These are phyloP conservation scores for Acrocephalus arundinaceus DNA, from an alignment of 2,113 vertebrate species.

Conservation along the genomic window DNA sequence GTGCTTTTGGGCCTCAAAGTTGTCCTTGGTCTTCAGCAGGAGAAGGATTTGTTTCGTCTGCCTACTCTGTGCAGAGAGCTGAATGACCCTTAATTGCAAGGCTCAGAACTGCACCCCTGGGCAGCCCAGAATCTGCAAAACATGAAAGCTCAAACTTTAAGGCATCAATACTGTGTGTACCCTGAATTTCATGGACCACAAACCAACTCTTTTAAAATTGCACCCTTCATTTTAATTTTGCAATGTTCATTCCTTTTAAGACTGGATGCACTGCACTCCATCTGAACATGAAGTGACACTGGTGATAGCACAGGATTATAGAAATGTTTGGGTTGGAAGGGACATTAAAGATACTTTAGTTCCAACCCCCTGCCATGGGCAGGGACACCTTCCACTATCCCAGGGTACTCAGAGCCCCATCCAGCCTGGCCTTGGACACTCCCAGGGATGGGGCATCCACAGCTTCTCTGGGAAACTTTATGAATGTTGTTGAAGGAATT, in stretches of 20 bases:
- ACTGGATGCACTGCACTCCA: not conserved
- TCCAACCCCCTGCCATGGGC: not conserved
- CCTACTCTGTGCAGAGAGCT: too few relatives aligned
- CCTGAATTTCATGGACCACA: not conserved
- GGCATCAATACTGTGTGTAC: not conserved
- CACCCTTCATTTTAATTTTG: not conserved
- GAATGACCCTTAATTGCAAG: too few relatives aligned
- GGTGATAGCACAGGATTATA: not conserved
- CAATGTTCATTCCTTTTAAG: not conserved
- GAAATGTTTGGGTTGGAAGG: not conserved
- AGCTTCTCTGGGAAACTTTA: not conserved
- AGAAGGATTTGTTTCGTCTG: too few relatives aligned
- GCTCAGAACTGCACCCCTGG: too few relatives aligned
- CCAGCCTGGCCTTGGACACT: not conserved
- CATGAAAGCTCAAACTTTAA: too few relatives aligned
- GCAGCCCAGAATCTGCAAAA: too few relatives aligned
- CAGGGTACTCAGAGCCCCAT: rapidly evolving
- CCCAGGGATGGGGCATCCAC: not conserved
- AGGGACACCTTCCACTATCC: not conserved
- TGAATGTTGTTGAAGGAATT: not conserved
- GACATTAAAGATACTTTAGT: not conserved
- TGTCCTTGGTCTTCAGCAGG: too few relatives aligned
- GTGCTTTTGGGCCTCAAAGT: too few relatives aligned
- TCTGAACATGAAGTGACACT: not conserved
- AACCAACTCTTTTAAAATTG: not conserved